These are phyloP conservation scores for Thamnophis sirtalis DNA, from an alignment of 2,113 vertebrate species.

Conservation along the genomic window DNA sequence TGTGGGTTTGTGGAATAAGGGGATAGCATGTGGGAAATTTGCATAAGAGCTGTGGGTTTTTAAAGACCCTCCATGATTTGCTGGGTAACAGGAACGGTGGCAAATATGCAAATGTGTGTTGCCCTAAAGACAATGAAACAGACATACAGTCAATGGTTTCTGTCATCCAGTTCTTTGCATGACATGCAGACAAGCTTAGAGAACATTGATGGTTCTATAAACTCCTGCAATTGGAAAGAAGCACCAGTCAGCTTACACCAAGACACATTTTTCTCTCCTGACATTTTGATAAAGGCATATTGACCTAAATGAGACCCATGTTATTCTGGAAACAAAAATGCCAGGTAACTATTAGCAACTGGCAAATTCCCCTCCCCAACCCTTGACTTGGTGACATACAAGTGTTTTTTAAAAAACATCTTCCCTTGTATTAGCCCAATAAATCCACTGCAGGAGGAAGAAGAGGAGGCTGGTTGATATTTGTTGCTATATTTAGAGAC, in stretches of 20 bases:
- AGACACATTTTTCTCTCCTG: slow-evolving; percentile 72
- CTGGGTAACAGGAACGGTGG: slow-evolving; percentile 49
- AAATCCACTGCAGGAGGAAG: slow-evolving; percentile 13
- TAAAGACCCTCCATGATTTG: slow-evolving; percentile 43
- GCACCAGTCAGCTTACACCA: slow-evolving; percentile 67
- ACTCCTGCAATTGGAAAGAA: slow-evolving; percentile 56
- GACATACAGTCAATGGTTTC: slow-evolving; percentile 65
- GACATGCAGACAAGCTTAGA: slow-evolving; percentile 65
- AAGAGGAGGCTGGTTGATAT: slow-evolving; percentile 24
- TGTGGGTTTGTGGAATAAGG: neutral
- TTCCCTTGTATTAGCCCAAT: slow-evolving; percentile 42
- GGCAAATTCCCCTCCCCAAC: slow-evolving; percentile 57
- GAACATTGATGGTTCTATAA: slow-evolving; percentile 64
- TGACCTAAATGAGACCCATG: slow-evolving; percentile 69
- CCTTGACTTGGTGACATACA: slow-evolving; percentile 54
- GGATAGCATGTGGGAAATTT: neutral
- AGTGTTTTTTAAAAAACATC: slow-evolving; percentile 57
- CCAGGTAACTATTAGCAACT: slow-evolving; percentile 70
- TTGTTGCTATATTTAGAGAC: neutral
- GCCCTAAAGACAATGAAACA: slow-evolving; percentile 55
- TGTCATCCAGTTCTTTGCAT: slow-evolving; percentile 57
- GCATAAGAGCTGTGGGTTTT: slow-evolving; percentile 23
- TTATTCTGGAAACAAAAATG: slow-evolving; percentile 65
- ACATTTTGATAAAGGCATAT: slow-evolving; percentile 69
- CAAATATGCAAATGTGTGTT: slow-evolving; percentile 59